Conservation (phyloP, 2,113 vertebrate genomes). For the Dicerorhinus sumatrensis region DNA sequence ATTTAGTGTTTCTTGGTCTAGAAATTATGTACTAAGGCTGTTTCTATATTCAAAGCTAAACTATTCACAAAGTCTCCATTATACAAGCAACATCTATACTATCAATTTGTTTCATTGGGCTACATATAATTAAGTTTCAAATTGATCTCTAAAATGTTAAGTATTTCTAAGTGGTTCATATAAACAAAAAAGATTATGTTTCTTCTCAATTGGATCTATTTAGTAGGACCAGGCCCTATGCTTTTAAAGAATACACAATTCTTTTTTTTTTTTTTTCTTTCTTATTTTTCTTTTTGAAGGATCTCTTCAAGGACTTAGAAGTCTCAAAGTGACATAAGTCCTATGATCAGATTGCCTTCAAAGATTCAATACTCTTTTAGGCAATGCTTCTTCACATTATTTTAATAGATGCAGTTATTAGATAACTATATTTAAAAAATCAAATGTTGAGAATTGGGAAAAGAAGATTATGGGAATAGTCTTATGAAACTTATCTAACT, state of each 20-base stretch:
- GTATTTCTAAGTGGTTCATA: not conserved
- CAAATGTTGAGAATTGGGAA: not conserved
- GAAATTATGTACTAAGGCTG: not conserved
- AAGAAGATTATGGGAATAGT: not conserved
- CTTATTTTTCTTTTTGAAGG: not conserved
- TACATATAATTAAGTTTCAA: not conserved
- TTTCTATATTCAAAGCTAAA: constrained; percentile 11
- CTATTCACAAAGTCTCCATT: not conserved
- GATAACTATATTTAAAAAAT: not conserved
- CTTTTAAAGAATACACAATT: not conserved
- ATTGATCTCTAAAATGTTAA: not conserved
- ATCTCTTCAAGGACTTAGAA: not conserved
- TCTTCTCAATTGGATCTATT: not conserved
- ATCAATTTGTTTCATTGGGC: not conserved
- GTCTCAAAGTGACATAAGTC: not conserved
- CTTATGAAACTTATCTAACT: constrained; percentile 4
- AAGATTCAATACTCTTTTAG: not conserved
- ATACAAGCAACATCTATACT: not conserved
- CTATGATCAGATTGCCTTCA: not conserved
- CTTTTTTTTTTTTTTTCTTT: not conserved
- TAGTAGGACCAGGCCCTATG: not conserved
- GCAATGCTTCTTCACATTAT: not conserved
- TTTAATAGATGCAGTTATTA: not conserved
- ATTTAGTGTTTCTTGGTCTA: not conserved
- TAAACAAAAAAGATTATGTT: not conserved